A percentile compares a stretch with the other conserved stretches of the same genome.
Conservation (phyloP, 2,113 vertebrate species). For the Odocoileus hemionus region DNA sequence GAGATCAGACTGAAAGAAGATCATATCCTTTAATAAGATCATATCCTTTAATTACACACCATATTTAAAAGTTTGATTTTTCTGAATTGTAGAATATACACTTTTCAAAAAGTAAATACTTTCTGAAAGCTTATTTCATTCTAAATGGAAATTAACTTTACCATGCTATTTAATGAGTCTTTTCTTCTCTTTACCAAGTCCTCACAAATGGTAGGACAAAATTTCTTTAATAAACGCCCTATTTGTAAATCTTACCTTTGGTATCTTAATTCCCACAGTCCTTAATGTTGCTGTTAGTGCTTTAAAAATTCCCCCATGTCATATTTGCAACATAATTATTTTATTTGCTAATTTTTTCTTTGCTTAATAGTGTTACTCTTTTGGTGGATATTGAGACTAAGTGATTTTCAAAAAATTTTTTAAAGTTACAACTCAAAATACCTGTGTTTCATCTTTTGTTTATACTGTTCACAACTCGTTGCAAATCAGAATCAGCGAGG, state of each 20-base stretch:
- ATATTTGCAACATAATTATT: not conserved
- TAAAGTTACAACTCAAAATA: not conserved
- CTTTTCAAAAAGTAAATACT: not conserved
- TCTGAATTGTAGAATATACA: not conserved
- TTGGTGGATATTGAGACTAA: not conserved
- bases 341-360: not conserved
- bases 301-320: not conserved
- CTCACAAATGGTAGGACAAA: not conserved
- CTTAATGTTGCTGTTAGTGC: not conserved
- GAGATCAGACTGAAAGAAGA: not conserved
- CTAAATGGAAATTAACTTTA: not conserved
- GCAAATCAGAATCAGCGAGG: not conserved
- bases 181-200: not conserved
- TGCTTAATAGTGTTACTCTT: not conserved
- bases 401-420: not conserved
- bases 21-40: not conserved
- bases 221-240: not conserved
- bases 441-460: not conserved
- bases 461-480: not conserved
- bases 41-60: not conserved
- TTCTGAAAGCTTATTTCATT: not conserved
- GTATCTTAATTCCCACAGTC: not conserved
- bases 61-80: not conserved
- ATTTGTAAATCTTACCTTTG: not conserved
- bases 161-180: not conserved